Evolutionary conservation across 1,140 invertebrate genomes (phyloP).

Genomic region (Dendroctonus ponderosae): DNA sequence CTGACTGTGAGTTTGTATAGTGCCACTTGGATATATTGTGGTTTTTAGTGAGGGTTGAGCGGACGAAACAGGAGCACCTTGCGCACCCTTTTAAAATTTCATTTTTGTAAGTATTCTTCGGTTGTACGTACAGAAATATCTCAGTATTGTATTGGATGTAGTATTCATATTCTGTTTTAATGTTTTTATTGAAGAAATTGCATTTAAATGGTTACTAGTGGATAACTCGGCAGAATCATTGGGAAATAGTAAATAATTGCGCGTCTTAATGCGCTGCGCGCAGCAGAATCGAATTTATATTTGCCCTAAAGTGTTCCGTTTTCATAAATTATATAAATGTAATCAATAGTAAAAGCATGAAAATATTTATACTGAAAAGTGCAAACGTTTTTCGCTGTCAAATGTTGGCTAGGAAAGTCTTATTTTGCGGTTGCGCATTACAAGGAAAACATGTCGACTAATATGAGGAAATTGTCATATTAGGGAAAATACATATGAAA

Average conservation of each 20-base stretch:
- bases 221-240: no score
- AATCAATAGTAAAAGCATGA: not conserved
- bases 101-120: constrained; percentile 9
- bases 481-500: not conserved
- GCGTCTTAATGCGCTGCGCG: no score
- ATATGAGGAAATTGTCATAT: not conserved
- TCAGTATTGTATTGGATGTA: no score
- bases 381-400: constrained; percentile 4
- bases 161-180: no score
- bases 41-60: constrained; percentile 5
- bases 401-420: constrained; percentile 7
- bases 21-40: constrained; percentile 1
- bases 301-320: no score
- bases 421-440: constrained; percentile 7
- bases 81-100: constrained; percentile 12
- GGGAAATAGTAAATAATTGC: no score
- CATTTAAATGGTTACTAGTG: no score
- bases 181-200: no score
- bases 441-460: not conserved
- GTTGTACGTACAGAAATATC: not conserved
- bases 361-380: no score
- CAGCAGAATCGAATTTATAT: no score
- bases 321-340: not conserved
- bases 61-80: constrained; percentile 1
- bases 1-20: constrained; percentile 3